A percentile compares a stretch with the other conserved stretches of the same genome.
These are phyloP conservation scores for Argyrosomus japonicus DNA, from an alignment of 2,113 vertebrate species.

Conservation along the genomic window DNA sequence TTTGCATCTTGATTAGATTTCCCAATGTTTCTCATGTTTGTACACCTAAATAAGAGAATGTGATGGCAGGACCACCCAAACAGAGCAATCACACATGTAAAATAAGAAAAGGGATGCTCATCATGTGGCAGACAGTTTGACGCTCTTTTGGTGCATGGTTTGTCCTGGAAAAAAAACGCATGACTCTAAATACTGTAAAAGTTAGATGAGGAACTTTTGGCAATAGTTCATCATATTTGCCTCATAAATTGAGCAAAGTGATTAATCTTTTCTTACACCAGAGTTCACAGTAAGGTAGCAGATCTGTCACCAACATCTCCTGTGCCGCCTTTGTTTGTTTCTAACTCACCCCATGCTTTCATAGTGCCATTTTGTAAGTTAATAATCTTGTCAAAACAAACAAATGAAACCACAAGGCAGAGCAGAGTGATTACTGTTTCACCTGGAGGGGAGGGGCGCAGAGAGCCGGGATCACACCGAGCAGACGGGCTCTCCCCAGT, in stretches of 20 bases:
- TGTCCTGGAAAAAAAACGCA: background rate
- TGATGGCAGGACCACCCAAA: slow-evolving; percentile 74
- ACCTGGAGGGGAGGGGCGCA: slow-evolving; percentile 19
- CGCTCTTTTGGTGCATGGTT: slow-evolving; percentile 40
- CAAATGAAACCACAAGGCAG: slow-evolving; percentile 66
- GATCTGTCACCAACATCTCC: slow-evolving; percentile 40
- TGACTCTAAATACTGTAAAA: slow-evolving; percentile 7
- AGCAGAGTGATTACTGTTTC: slow-evolving; percentile 43
- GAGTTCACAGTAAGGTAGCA: slow-evolving; percentile 35
- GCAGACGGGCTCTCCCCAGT: slow-evolving; percentile 70
- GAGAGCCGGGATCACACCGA: slow-evolving; percentile 4
- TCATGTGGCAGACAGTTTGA: slow-evolving; percentile 71
- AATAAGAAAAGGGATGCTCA: slow-evolving; percentile 65
- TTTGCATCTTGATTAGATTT: slow-evolving; percentile 74
- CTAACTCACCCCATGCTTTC: slow-evolving; percentile 44
- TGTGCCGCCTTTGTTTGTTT: slow-evolving; percentile 38
- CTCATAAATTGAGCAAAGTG: slow-evolving; percentile 15
- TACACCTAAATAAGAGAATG: slow-evolving; percentile 60
- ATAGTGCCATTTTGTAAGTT: slow-evolving; percentile 53
- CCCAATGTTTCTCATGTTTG: slow-evolving; percentile 62
- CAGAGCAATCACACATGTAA: slow-evolving; percentile 52
- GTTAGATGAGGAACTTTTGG: background rate
- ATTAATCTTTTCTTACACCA: slow-evolving; percentile 36
- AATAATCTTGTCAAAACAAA: slow-evolving; percentile 75
- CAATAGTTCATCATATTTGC: slow-evolving; percentile 21